A percentile compares a stretch with the other conserved stretches of the same genome.
These are phyloP conservation scores for Dicrostonyx torquatus DNA, from an alignment of 2,797 vertebrate genomes.

Conservation along the genomic window DNA sequence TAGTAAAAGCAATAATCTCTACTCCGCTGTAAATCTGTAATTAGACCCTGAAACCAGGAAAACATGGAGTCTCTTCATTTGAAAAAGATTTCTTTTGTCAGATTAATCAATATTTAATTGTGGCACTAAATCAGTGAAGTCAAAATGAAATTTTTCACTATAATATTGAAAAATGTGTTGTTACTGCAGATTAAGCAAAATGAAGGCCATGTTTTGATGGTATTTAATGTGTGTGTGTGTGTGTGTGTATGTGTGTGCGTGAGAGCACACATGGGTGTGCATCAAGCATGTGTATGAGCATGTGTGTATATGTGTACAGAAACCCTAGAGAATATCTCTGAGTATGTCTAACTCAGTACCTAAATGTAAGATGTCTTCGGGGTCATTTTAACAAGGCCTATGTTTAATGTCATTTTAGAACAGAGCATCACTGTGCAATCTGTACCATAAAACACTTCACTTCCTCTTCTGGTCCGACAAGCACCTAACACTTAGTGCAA, in stretches of 20 bases:
- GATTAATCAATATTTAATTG: background rate
- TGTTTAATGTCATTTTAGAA: background rate
- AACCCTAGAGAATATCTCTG: background rate
- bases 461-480: background rate
- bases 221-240: background rate
- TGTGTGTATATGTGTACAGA: background rate
- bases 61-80: conserved; percentile 2
- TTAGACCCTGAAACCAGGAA: background rate
- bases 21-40: background rate
- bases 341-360: background rate
- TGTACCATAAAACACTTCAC: background rate
- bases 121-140: background rate
- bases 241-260: background rate
- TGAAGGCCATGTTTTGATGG: background rate
- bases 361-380: background rate
- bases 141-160: conserved; percentile 14
- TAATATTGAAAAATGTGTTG: conserved; percentile 19
- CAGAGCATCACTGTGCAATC: background rate
- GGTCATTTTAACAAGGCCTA: background rate
- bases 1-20: background rate
- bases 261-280: background rate
- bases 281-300: background rate
- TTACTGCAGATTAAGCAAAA: conserved; percentile 12
- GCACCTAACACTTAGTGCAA: background rate
- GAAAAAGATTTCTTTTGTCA: conserved; percentile 39